Conservation (phyloP, 2,797 vertebrate species). For the Microhierax caerulescens region DNA sequence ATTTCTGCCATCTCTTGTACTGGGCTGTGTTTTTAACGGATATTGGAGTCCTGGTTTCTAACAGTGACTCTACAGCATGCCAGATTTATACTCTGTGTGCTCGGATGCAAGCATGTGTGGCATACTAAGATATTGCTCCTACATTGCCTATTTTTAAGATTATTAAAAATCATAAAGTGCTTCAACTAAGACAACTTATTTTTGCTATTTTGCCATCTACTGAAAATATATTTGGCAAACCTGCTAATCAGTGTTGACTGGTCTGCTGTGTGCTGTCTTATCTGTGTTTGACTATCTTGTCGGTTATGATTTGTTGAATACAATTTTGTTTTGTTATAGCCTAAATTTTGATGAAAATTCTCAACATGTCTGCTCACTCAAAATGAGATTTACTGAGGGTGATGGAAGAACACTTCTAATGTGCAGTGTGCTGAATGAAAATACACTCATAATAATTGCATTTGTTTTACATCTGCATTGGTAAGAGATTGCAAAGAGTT, state of each 20-base stretch:
- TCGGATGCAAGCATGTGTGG: not conserved
- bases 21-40: not conserved
- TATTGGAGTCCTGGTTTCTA: not conserved
- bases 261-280: slow-evolving; percentile 1
- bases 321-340: slow-evolving; percentile 39
- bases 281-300: slow-evolving; percentile 52
- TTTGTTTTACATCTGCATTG: slow-evolving; percentile 5
- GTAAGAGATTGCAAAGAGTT: not conserved
- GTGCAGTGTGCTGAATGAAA: slow-evolving; percentile 20
- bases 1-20: not conserved
- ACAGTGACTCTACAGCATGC: not conserved
- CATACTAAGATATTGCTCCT: slow-evolving; percentile 1
- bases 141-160: not conserved
- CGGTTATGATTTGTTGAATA: slow-evolving; percentile 26
- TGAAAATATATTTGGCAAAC: slow-evolving; percentile 28
- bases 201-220: slow-evolving; percentile 6
- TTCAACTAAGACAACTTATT: slow-evolving; percentile 15
- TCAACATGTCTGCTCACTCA: slow-evolving; percentile 11
- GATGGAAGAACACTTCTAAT: slow-evolving; percentile 9
- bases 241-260: slow-evolving; percentile 47
- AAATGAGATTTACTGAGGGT: slow-evolving; percentile 40
- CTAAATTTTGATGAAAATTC: slow-evolving; percentile 39
- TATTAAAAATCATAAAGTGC: not conserved
- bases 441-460: slow-evolving; percentile 7
- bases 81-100: not conserved